Conservation (phyloP, 2,797 vertebrate species). For the Hemibagrus guttatus region DNA sequence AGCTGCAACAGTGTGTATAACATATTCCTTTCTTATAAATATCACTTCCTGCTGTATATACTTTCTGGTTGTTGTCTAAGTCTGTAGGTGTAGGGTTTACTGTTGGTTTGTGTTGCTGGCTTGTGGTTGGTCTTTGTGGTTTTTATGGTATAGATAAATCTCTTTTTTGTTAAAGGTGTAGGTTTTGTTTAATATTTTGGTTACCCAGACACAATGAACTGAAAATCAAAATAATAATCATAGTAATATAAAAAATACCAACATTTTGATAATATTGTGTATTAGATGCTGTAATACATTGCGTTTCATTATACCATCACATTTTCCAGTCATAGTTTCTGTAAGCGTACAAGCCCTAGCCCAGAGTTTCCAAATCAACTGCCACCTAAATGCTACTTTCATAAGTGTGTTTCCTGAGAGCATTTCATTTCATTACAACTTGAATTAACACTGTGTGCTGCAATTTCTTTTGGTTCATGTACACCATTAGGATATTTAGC, state of each 20-base stretch:
- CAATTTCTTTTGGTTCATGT: background rate
- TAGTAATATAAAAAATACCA: background rate
- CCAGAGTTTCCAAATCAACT: background rate
- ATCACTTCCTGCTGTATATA: background rate
- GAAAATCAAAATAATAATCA: background rate
- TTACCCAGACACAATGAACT: background rate
- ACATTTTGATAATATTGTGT: background rate
- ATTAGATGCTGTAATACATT: background rate
- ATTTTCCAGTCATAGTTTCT: background rate
- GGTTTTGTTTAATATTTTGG: background rate
- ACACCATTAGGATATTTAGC: background rate
- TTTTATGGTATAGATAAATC: background rate
- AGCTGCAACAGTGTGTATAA: too few relatives aligned
- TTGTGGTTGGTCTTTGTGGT: background rate
- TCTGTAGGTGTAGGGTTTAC: background rate
- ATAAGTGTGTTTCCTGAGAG: background rate
- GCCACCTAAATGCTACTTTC: background rate
- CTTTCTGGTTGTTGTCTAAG: background rate
- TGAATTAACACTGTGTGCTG: background rate
- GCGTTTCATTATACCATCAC: background rate
- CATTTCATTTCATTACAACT: background rate
- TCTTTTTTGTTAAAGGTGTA: background rate
- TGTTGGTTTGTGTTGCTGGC: background rate
- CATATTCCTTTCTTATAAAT: background rate
- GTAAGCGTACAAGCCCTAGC: too few relatives aligned